Base-by-base conservation (phyloP, 2,888 invertebrate species). In the Drosophila falleni region DNA sequence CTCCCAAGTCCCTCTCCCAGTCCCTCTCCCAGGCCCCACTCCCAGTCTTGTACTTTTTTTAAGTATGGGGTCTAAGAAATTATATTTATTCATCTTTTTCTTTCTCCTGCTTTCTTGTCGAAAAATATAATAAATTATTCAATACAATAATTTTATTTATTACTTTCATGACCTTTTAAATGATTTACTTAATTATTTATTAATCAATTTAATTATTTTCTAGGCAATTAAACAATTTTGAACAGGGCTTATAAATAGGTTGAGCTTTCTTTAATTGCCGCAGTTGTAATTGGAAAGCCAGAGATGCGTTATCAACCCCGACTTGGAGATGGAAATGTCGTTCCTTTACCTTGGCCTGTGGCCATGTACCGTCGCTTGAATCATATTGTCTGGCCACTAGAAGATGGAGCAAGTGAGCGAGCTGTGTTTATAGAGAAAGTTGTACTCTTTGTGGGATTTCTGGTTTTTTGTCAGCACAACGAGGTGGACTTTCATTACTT, bases 321-420 rank as follows among this genome's bases (percentile, higher is more conserved):
- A 23, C 73, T 89, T 4, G 16, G 59, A 0, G 75, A 81, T 35
- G 90, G 90, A 8, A 53, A 62, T 2, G 4, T 53, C 0, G 89
- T 58, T 0, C 78, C 83, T 5, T 54, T 91, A 44, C 44, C 79
- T 13, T 90, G 85, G 89, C 82, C 84, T 0, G 19, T 91, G 37
- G 72, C 65, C 3, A 0, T 85, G 2, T 89, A 80, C 61, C 83
- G 90, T 11, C 51, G 50, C 2, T 13, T 80, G 4, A 90, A 90
- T 46, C 80, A 74, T 23, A 68, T 90, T 4, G 61, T 64, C 19
- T 91, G 90, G 90, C 91, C 90, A 0, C 71, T 91, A 46, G 90
- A 87, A 49, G 90, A 89, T 64, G 62, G 56, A 9, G 78, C 49
- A 8, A 61, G 74, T 16, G 33, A 46, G 0, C 42, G 58, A n/a